These are phyloP conservation scores for Yponomeuta cagnagella DNA, from an alignment of 2,888 invertebrate genomes.

Conservation along the genomic window DNA sequence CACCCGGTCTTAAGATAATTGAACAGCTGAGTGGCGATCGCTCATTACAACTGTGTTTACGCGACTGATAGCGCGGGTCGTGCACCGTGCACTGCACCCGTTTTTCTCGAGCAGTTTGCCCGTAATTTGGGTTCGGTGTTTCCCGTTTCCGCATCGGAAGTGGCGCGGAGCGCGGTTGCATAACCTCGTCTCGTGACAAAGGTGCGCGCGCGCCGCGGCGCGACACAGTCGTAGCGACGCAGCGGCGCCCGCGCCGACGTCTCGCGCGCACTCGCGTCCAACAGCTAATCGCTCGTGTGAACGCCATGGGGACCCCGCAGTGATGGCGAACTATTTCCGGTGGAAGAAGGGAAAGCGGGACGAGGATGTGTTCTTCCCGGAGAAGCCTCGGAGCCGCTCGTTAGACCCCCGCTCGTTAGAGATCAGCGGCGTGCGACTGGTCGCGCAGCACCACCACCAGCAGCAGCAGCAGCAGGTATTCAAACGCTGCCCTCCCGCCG, in stretches of 20 bases:
- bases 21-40: conserved; percentile 6
- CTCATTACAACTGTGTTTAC: conserved; percentile 5
- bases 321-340: conserved; percentile 81
- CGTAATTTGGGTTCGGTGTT: background rate
- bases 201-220: conserved; percentile 34
- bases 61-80: background rate
- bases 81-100: background rate
- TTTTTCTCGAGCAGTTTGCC: too few species aligned
- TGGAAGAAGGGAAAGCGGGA: conserved; percentile 80
- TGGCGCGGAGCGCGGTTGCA: conserved; percentile 37
- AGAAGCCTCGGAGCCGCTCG: conserved; percentile 83
- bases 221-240: conserved; percentile 7
- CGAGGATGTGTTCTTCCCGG: conserved; percentile 71
- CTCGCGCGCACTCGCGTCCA: background rate
- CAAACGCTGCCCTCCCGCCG: background rate
- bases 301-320: background rate
- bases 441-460: conserved; percentile 67
- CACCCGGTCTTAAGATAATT: background rate
- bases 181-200: conserved; percentile 66
- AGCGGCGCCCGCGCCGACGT: background rate
- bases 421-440: conserved; percentile 78
- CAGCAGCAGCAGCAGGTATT: conserved; percentile 14
- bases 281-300: background rate
- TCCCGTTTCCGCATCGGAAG: conserved; percentile 36
- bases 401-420: conserved; percentile 83